A percentile compares a stretch with the other conserved stretches of the same genome.
Evolutionary conservation across 2,888 invertebrate genomes (phyloP).

Genomic region (Tiphia femorata): DNA sequence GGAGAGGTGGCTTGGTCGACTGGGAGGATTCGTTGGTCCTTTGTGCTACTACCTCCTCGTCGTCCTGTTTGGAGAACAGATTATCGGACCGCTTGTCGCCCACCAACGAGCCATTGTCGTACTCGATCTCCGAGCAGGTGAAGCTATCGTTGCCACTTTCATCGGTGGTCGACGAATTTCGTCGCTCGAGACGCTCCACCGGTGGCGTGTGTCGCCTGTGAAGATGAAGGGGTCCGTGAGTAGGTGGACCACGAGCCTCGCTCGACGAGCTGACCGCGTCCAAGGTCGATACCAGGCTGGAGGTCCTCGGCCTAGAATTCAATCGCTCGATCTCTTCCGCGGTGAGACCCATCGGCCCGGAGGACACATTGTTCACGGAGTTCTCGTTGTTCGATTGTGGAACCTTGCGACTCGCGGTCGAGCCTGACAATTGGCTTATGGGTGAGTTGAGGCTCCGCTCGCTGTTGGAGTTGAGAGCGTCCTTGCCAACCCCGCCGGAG

Average conservation of each 20-base stretch:
- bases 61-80: constrained; percentile 73
- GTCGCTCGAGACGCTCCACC: constrained; percentile 77
- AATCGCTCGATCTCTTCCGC: constrained; percentile 94
- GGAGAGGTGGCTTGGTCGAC: constrained; percentile 75
- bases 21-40: constrained; percentile 70
- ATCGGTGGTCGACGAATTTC: constrained; percentile 90
- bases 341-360: constrained; percentile 84
- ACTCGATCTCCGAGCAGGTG: constrained; percentile 98
- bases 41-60: constrained; percentile 58
- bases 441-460: constrained; percentile 93
- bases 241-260: constrained; percentile 80
- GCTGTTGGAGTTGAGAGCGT: constrained; percentile 90
- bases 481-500: constrained; percentile 89
- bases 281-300: constrained; percentile 90
- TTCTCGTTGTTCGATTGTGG: constrained; percentile 76
- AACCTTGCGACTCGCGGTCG: constrained; percentile 83
- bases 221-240: constrained; percentile 78
- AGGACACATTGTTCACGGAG: constrained; percentile 75
- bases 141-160: constrained; percentile 96
- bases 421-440: constrained; percentile 89
- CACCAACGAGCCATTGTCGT: constrained; percentile 89
- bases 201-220: constrained; percentile 78
- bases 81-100: constrained; percentile 82
- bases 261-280: constrained; percentile 95
- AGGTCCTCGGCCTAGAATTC: constrained; percentile 88